Conservation (phyloP, 1,140 invertebrate genomes). For the Pogonomyrmex californicus region DNA sequence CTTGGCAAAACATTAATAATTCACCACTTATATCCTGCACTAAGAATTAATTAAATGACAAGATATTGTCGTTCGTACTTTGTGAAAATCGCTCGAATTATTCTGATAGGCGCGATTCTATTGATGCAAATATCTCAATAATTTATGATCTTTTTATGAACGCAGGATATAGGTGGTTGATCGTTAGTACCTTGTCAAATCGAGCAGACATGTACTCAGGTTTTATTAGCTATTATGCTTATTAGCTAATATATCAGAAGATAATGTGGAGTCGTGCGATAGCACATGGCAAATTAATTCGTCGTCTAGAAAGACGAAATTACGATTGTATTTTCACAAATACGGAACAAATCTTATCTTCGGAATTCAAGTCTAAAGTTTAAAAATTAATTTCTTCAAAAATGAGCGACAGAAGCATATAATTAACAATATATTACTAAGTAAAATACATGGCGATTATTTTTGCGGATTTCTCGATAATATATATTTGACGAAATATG, state of each 20-base stretch:
- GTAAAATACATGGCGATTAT: neutral
- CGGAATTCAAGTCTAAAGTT: conserved; percentile 13
- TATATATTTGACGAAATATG: conserved; percentile 22
- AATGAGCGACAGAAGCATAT: neutral
- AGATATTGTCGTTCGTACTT: conserved; percentile 8
- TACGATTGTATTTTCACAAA: conserved; percentile 7
- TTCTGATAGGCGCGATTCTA: neutral
- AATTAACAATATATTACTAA: conserved; percentile 20
- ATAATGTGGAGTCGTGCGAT: conserved; percentile 10
- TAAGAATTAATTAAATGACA: conserved; percentile 2
- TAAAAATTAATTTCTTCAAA: conserved; percentile 20
- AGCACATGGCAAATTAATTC: conserved; percentile 43
- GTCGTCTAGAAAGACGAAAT: conserved; percentile 14
- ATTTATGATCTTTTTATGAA: neutral
- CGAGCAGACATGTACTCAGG: conserved; percentile 38
- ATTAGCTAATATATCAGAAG: conserved; percentile 41
- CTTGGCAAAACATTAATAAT: conserved; percentile 26
- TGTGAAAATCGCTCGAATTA: neutral
- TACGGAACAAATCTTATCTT: neutral
- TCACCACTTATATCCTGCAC: conserved; percentile 1
- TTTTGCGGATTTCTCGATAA: neutral
- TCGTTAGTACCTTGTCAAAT: conserved; percentile 36
- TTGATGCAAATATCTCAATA: neutral
- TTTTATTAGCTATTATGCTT: conserved; percentile 32
- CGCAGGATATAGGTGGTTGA: conserved; percentile 4